Base-by-base conservation (phyloP, 2,113 vertebrate species). In the Microcebus murinus region DNA sequence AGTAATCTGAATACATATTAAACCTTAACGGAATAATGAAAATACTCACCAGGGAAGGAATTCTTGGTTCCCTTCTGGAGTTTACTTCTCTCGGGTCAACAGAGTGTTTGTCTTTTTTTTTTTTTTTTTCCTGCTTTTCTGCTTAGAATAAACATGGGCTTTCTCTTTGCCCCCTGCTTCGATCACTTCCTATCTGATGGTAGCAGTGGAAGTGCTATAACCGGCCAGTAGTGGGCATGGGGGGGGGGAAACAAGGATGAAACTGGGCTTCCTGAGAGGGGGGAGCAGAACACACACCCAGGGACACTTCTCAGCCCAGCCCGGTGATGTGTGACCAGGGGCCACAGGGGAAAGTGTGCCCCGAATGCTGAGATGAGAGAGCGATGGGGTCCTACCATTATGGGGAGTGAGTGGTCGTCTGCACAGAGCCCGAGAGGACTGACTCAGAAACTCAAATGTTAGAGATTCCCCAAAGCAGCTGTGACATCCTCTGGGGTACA, bases 1-100 rank as follows among this genome's bases (percentile, higher is more conserved):
- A 98, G 98, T 99, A 99, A 99, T 99, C 98, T 99, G 99, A 99
- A 99, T 99, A 98, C 98, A 99, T 99, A 99, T 98, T 98, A 98
- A 98, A 98, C 97, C 97, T 96, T 98, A 98, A 98, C 27, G 96
- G 98, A 98, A 98, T 96, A 98, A 98, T 96, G 98, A 98, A 91
- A 97, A 98, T 98, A 98, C 98, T 98, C 98, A 98, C 98, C 97
- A 97, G 67, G 91, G 92, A 84, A 96, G 94, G 96, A 97, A 97
- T 95, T 92, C 95, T 96, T 95, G 97, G 95, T 98, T 97, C 96
- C 97, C 98, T 98, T 93, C 96, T 97, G 97, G 96, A 98, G 96
- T 97, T 96, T 83, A 97, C 97, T 98, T 98, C 97, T 98, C 98
- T 98, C 98, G 65, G 97, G 96, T 97, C 98, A 98, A 97, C 90